These are phyloP conservation scores for Pluvialis apricaria DNA, from an alignment of 2,113 vertebrate species.

Conservation along the genomic window DNA sequence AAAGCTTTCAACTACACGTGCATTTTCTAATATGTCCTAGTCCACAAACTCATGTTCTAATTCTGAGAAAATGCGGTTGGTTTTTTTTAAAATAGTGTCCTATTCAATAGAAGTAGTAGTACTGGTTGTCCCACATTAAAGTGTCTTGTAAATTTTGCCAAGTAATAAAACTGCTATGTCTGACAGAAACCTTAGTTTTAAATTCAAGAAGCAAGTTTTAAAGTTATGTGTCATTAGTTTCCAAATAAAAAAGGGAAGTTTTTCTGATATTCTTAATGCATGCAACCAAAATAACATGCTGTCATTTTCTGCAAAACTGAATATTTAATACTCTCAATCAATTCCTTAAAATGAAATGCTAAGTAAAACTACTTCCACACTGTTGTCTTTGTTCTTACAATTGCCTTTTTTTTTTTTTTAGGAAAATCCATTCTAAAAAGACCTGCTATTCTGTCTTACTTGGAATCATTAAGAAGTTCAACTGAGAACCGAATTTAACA, in stretches of 20 bases:
- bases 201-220: background rate
- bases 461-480: background rate
- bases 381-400: background rate
- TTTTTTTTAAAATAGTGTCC: background rate
- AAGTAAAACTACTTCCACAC: background rate
- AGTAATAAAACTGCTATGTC: background rate
- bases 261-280: background rate
- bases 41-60: background rate
- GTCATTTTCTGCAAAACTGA: background rate
- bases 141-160: background rate
- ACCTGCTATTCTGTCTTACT: background rate
- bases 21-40: background rate
- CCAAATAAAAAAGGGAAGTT: background rate
- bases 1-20: background rate
- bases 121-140: background rate
- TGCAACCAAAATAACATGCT: background rate
- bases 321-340: background rate
- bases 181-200: background rate
- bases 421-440: background rate
- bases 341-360: background rate
- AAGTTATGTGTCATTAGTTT: background rate
- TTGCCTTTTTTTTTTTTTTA: background rate
- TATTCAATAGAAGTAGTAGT: background rate
- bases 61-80: background rate
- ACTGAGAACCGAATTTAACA: background rate